Evolutionary conservation across 2,888 invertebrate species (phyloP).

Genomic region (Pollenia griseotomentosa): DNA sequence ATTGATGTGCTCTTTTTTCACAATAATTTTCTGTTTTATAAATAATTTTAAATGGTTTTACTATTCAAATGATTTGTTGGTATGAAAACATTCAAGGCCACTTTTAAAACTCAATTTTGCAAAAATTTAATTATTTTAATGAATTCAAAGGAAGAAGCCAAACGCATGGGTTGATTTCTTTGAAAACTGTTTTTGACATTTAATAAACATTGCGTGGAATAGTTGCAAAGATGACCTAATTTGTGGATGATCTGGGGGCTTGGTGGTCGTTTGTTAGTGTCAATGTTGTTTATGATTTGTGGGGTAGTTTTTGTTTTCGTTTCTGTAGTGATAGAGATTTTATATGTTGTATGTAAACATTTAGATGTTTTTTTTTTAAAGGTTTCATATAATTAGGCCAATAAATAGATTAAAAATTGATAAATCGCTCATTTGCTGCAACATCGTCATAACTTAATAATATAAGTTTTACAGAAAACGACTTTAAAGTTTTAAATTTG

Average conservation of each 20-base stretch:
- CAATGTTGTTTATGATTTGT: conserved; percentile 13
- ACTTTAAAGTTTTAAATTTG: too few species aligned
- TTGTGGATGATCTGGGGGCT: not conserved
- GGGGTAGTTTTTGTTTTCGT: not conserved
- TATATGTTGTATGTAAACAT: too few species aligned
- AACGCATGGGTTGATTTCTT: conserved; percentile 22
- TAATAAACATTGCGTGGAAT: conserved; percentile 4
- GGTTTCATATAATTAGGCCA: too few species aligned
- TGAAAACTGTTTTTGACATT: conserved; percentile 41
- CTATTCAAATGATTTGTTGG: conserved; percentile 26
- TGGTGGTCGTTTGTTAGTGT: conserved; percentile 4
- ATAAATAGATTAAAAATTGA: too few species aligned
- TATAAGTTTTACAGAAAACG: too few species aligned
- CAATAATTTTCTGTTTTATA: not conserved
- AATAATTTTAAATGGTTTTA: conserved; percentile 14
- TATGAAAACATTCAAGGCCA: conserved; percentile 45
- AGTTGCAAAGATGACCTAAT: conserved; percentile 25
- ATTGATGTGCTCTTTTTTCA: not conserved
- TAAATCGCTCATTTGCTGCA: too few species aligned
- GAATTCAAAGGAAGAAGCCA: conserved; percentile 40
- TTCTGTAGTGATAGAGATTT: too few species aligned
- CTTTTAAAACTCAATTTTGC: not conserved
- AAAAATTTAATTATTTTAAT: conserved; percentile 56
- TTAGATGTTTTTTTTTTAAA: too few species aligned
- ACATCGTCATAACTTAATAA: too few species aligned